Evolutionary conservation across 1,140 invertebrate species (phyloP), one percentile per base, ranked within the genome.

Genomic region (Chionoecetes opilio): DNA sequence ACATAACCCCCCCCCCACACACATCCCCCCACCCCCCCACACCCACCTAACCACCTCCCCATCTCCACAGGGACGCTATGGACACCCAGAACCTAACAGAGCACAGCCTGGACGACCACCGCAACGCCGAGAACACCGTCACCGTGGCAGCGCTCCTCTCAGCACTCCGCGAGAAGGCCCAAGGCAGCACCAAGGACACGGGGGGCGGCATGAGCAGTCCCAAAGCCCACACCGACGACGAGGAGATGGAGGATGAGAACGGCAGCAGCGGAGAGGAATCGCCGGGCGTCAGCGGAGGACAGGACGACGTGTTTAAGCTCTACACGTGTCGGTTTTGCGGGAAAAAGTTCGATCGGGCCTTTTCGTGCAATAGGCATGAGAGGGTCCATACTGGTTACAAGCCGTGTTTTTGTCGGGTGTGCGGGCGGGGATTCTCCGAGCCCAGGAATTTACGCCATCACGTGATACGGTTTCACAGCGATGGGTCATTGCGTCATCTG

Each of bases 261-360:
- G 93, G 86, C 11, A 89, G 89, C 37, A 96, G 92, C 82, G 94
- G 92, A 41, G 94, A 95, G n/a, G 94, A 95, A n/a, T 95, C 96
- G 0, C 95, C 94, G 14, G 96, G 82, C 29, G 82, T 84, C 34
- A 75, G 82, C 2, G 91, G 75, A 63, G 35, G 85, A 8, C 88
- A 91, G 37, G 90, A 91, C n/a, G 96, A 96, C 92, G 95, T 95
- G 92, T 97, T 96, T 92, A 96, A 96, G 32, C 96, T 96, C 95
- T 97, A 96, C 86, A 96, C 96, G 21, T 97, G 97, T 95, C 96
- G 96, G 41, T 97, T 97, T 29, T 98, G 97, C 96, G 97, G 97
- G 0, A 98, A 98, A 96, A 97, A 97, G 90, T 98, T 98, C 96
- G 97, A 98, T 96, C 96, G 97, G 46, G 97, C 97, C 6, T 97